Percentiles rank a stretch among this genome's conserved stretches.
Evolutionary conservation across 2,113 vertebrate genomes (phyloP).

Genomic region (Dunckerocampus dactyliophorus): DNA sequence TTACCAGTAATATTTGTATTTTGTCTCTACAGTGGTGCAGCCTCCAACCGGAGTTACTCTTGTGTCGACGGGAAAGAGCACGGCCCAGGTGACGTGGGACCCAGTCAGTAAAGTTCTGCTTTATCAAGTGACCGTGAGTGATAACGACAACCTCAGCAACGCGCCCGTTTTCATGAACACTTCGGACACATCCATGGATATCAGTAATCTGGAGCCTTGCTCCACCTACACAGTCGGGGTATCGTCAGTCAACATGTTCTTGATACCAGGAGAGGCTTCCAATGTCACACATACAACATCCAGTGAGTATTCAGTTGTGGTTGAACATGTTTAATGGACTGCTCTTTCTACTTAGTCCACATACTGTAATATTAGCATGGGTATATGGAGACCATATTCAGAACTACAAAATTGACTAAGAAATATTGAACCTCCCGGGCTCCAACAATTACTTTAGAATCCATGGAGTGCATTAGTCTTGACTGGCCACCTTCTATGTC

Average conservation of each 20-base stretch:
- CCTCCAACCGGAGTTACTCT: constrained; percentile 62
- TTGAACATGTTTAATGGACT: background rate
- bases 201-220: constrained; percentile 66
- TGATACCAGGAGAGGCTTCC: constrained; percentile 60
- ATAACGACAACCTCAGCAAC: constrained; percentile 25
- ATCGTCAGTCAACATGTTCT: constrained; percentile 69
- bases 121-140: constrained; percentile 62
- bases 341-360: background rate
- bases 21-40: constrained; percentile 65
- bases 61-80: constrained; percentile 25
- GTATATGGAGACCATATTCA: no score
- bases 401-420: no score
- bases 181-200: constrained; percentile 32
- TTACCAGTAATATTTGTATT: constrained; percentile 10
- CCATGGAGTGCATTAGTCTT: no score
- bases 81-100: constrained; percentile 58
- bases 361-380: no score
- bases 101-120: constrained; percentile 54
- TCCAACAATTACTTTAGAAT: no score
- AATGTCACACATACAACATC: constrained; percentile 50
- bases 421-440: no score
- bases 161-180: constrained; percentile 27
- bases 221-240: constrained; percentile 69
- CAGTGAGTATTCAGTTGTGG: constrained; percentile 61
- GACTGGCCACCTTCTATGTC: no score